Evolutionary conservation across 2,113 vertebrate species (phyloP).

Genomic region (Octodon degus): DNA sequence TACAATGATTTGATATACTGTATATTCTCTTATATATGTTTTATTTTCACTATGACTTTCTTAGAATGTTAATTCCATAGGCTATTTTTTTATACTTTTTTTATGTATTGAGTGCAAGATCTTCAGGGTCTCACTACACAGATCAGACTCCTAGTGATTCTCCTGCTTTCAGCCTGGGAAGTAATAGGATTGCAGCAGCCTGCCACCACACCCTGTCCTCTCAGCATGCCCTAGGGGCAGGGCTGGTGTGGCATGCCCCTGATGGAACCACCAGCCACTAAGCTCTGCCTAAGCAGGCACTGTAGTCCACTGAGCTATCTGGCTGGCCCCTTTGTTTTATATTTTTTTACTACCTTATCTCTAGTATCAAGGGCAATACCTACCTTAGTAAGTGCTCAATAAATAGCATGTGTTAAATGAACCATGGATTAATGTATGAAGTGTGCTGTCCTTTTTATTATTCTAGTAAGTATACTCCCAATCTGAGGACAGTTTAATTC

Average conservation of each 20-base stretch:
- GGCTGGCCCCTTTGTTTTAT: neutral
- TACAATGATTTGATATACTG: neutral
- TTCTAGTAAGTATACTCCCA: neutral
- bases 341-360: neutral
- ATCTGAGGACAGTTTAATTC: neutral
- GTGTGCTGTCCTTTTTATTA: neutral
- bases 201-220: no score
- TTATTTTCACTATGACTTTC: conserved; percentile 12
- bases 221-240: no score
- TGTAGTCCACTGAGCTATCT: no score
- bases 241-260: no score
- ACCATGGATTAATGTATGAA: neutral
- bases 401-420: neutral
- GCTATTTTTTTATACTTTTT: no score
- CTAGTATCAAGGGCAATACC: neutral
- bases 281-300: no score
- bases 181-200: no score
- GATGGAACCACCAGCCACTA: no score
- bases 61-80: neutral
- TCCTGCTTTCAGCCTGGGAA: no score
- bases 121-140: no score
- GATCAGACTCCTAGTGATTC: no score
- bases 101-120: no score
- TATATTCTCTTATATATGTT: neutral
- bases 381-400: neutral